phyloP scores from a whole-genome alignment of 2,113 vertebrate genomes.

The Riparia riparia region DNA sequence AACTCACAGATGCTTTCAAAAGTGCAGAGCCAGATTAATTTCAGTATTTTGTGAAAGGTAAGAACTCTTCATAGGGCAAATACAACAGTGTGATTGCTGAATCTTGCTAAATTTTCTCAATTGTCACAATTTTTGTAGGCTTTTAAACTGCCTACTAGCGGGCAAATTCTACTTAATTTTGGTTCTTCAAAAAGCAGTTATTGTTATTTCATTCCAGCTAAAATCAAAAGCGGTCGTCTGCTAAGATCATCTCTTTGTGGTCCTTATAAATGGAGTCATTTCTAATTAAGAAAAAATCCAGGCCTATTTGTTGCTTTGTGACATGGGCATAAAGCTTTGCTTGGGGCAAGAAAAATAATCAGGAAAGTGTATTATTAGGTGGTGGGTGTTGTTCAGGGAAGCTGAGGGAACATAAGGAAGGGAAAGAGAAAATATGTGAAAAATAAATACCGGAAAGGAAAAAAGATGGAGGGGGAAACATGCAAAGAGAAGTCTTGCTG shows the following conservation, averaged over 20 bases:
- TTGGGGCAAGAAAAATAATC: neutral
- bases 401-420: neutral
- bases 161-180: conserved; percentile 12
- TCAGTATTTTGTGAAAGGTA: neutral
- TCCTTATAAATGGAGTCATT: neutral
- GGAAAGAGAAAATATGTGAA: neutral
- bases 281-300: conserved; percentile 16
- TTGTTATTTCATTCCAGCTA: conserved; percentile 28
- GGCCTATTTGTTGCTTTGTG: neutral
- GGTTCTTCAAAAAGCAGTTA: conserved; percentile 34
- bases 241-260: conserved; percentile 29
- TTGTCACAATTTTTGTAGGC: neutral
- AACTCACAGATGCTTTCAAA: neutral
- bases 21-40: neutral
- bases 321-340: neutral
- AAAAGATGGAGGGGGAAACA: neutral
- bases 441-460: neutral
- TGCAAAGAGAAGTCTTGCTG: neutral
- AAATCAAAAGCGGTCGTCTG: conserved; percentile 37
- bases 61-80: neutral
- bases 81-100: neutral
- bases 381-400: neutral
- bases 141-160: conserved; percentile 30
- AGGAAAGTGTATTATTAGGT: neutral
- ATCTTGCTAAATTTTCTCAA: conserved; percentile 31